These are phyloP conservation scores for Busseola fusca DNA, from an alignment of 2,888 invertebrate species.

Conservation along the genomic window DNA sequence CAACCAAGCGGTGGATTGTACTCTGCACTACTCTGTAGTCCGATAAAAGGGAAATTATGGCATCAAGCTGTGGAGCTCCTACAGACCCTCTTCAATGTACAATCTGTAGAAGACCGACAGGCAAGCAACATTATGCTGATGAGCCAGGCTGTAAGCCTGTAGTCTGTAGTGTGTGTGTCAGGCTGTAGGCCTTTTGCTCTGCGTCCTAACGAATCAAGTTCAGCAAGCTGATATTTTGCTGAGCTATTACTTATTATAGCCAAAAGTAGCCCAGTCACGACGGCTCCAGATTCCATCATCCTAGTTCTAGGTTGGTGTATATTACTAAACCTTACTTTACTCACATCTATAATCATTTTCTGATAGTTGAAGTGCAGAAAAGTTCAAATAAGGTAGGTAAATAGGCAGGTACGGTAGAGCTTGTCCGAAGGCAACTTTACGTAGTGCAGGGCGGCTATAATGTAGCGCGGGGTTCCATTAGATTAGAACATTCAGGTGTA, in stretches of 20 bases:
- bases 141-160: neutral
- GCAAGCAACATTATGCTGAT: neutral
- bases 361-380: neutral
- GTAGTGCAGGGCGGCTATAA: no score
- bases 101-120: neutral
- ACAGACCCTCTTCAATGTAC: neutral
- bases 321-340: neutral
- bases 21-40: neutral
- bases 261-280: neutral
- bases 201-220: neutral
- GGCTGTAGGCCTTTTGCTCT: neutral
- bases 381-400: neutral
- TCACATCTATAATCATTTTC: neutral
- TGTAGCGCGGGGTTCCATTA: no score
- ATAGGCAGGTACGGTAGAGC: neutral
- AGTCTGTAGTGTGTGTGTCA: no score
- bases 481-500: no score
- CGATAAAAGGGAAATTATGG: neutral
- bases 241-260: no score
- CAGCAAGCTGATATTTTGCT: neutral
- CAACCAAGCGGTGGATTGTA: neutral
- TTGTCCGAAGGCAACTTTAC: no score
- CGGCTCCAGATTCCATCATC: no score
- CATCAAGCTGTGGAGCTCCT: neutral
- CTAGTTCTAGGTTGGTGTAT: neutral